phyloP scores from a whole-genome alignment of 2,888 invertebrate genomes.

The Lapara coniferarum region DNA sequence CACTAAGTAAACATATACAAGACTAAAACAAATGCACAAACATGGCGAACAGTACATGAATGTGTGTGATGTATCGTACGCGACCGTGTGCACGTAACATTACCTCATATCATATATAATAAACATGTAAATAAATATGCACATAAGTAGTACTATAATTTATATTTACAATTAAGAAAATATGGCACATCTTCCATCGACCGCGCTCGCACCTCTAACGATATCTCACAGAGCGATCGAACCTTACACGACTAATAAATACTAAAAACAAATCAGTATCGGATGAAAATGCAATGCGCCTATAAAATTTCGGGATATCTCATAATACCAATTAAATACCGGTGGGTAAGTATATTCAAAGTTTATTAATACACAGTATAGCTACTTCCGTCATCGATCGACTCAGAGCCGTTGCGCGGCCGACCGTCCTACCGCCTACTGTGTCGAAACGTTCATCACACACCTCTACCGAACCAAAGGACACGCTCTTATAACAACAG shows the following conservation, averaged over 20 bases:
- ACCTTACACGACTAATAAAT: constrained; percentile 55
- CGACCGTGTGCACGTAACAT: constrained; percentile 54
- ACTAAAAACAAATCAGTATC: constrained; percentile 58
- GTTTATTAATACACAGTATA: constrained; percentile 61
- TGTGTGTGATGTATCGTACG: constrained; percentile 70
- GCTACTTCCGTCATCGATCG: constrained; percentile 56
- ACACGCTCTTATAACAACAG: constrained; percentile 13
- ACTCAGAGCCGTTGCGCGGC: constrained; percentile 64
- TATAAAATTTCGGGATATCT: constrained; percentile 65
- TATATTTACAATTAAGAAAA: constrained; percentile 83
- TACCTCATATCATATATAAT: constrained; percentile 58
- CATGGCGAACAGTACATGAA: constrained; percentile 68
- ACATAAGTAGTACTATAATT: constrained; percentile 75
- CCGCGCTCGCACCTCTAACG: constrained; percentile 62
- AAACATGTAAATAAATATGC: constrained; percentile 79
- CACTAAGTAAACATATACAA: constrained; percentile 58
- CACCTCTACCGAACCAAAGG: constrained; percentile 34
- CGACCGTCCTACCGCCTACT: constrained; percentile 56
- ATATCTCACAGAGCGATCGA: constrained; percentile 57
- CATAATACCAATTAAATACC: constrained; percentile 83
- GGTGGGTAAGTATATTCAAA: constrained; percentile 81
- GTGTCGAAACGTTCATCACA: constrained; percentile 30
- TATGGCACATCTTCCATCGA: constrained; percentile 82
- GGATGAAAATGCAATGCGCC: constrained; percentile 67
- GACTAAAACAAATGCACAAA: constrained; percentile 81